Base-by-base conservation (phyloP, 2,113 vertebrate species). In the Tychaedon coryphoeus region DNA sequence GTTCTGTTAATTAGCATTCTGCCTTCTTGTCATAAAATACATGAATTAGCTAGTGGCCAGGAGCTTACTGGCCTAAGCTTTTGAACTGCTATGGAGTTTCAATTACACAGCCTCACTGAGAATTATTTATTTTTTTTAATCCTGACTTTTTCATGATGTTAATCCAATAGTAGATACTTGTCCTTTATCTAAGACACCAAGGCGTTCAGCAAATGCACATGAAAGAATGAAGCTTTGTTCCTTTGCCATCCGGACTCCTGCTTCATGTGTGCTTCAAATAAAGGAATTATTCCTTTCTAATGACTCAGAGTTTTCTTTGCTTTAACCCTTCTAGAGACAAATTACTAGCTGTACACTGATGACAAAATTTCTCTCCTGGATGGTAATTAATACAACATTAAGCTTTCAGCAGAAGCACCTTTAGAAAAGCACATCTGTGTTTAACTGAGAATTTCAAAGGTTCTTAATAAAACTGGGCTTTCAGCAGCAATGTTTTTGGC, bases 151-250 rank as follows among this genome's bases (percentile, higher is more conserved):
- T 88, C 88, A 81, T 89, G 43, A 80, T 62, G 84, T 90, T 97
- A 95, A 97, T 96, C 95, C 89, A 4, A 89, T 91, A 90, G 86
- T 64, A 96, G 93, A 89, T 96, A 83, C 91, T 96, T 75, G 75
- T 95, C 43, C 83, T 97, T 97, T 97, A 93, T 92, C 88, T 81
- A 73, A 92, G 94, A 88, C 91, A 93, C 78, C 89, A 50, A 91
- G 71, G 73, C 6, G 0, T 96, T 93, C 84, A 67, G 92, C 72
- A 92, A 89, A 94, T 83, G 92, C 64, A 43, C 16, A 40, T 15
- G 53, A 79, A 95, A 98, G 95, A 97, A 96, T 67, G n/a, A 78
- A 22, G 57, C 93, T 96, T 97, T 97, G 96, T 97, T 97, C 51
- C 38, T 91, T 71, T 79, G 80, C 88, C 95, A 95, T 94, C 86